Evolutionary conservation across 2,797 vertebrate genomes (phyloP).

Genomic region (Arvicola amphibius): DNA sequence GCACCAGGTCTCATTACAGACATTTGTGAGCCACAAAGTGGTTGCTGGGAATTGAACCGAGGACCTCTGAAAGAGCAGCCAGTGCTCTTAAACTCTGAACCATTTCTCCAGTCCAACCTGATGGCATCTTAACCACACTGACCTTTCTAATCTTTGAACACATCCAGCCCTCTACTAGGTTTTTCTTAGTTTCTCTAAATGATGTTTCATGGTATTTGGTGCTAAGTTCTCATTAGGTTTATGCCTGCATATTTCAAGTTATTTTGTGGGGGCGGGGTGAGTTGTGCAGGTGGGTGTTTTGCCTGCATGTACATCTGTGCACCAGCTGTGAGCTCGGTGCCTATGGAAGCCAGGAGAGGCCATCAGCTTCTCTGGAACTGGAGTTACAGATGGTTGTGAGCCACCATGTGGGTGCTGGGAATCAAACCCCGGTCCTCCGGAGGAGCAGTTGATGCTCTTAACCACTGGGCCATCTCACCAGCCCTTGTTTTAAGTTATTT

Average conservation of each 20-base stretch:
- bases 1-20: too few relatives aligned
- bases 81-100: too few relatives aligned
- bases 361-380: not conserved
- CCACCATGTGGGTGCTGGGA: not conserved
- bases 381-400: not conserved
- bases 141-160: not conserved
- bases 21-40: too few relatives aligned
- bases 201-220: not conserved
- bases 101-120: too few relatives aligned
- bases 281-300: not conserved
- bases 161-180: not conserved
- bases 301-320: not conserved
- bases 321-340: not conserved
- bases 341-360: not conserved
- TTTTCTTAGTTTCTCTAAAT: not conserved
- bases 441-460: not conserved
- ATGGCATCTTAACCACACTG: not conserved
- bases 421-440: not conserved
- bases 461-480: not conserved
- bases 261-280: not conserved
- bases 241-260: not conserved
- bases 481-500: not conserved
- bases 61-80: too few relatives aligned
- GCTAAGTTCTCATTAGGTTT: not conserved
- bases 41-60: too few relatives aligned